Conservation (phyloP, 2,797 vertebrate genomes). For the Poeciliopsis presidionis region DNA sequence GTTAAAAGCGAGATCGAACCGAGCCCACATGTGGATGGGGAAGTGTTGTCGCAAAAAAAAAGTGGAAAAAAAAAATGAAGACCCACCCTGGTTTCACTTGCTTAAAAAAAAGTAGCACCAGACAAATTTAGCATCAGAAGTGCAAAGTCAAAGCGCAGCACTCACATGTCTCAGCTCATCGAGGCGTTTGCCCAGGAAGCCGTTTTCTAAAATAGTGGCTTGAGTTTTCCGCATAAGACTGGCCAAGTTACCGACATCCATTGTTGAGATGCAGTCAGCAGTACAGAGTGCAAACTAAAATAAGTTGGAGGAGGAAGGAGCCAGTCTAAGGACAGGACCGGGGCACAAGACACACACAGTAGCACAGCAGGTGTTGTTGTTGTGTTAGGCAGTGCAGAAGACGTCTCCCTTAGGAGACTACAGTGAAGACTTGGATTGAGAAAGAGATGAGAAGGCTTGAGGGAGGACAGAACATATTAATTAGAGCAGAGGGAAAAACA, state of each 20-base stretch:
- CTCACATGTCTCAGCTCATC: conserved; percentile 70
- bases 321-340: conserved; percentile 2
- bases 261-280: conserved; percentile 32
- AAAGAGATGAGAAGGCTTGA: conserved; percentile 34
- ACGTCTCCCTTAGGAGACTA: conserved; percentile 57
- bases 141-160: conserved; percentile 42
- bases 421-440: conserved; percentile 23
- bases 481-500: conserved; percentile 52
- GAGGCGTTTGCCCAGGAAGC: conserved; percentile 47
- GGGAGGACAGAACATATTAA: conserved; percentile 63
- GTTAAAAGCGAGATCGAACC: not conserved
- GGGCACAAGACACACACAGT: conserved; percentile 36
- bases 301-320: conserved; percentile 6
- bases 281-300: conserved; percentile 7
- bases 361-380: conserved; percentile 80
- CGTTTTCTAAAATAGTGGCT: conserved; percentile 61
- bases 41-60: conserved; percentile 3
- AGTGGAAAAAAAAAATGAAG: not conserved
- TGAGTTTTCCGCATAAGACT: conserved; percentile 75
- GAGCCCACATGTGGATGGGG: not conserved
- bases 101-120: not conserved
- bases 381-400: conserved; percentile 72
- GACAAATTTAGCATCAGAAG: conserved; percentile 15
- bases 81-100: conserved; percentile 19
- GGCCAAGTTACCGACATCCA: conserved; percentile 74